A percentile compares a stretch with the other conserved stretches of the same genome.
Evolutionary conservation across 1,140 invertebrate genomes (phyloP).

Genomic region (Hyles vespertilio): DNA sequence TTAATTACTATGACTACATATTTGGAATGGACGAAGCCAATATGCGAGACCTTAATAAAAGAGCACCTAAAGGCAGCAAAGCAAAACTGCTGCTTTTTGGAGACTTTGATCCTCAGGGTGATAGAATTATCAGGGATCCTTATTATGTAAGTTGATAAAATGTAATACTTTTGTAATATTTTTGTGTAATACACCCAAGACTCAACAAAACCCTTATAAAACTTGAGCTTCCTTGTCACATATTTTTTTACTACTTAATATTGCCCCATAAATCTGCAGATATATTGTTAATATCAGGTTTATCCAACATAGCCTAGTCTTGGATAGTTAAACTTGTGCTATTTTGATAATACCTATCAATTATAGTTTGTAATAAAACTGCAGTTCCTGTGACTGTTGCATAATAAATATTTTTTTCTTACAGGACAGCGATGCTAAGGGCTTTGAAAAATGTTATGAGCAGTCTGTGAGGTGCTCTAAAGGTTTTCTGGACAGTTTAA

Average conservation of each 20-base stretch:
- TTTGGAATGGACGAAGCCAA: constrained; percentile 95
- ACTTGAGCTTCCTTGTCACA: no score
- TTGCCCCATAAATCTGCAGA: no score
- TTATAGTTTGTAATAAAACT: no score
- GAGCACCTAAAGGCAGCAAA: constrained; percentile 79
- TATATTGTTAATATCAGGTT: no score
- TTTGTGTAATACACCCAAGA: no score
- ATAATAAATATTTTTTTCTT: constrained; percentile 35
- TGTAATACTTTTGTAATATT: no score
- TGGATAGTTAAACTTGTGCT: no score
- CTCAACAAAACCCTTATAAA: no score
- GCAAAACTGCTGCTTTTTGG: constrained; percentile 88
- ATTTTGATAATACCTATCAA: no score
- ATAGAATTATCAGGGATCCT: constrained; percentile 90
- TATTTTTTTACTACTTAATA: no score
- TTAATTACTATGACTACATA: constrained; percentile 87
- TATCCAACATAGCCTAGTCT: no score
- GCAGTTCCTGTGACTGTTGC: no score
- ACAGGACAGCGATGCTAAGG: constrained; percentile 78
- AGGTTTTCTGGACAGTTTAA: constrained; percentile 78
- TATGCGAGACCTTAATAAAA: constrained; percentile 80
- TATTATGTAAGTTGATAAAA: constrained; percentile 88
- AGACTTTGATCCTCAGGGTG: constrained; percentile 86
- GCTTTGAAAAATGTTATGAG: constrained; percentile 84
- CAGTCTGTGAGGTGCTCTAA: constrained; percentile 82